Evolutionary conservation across 2,797 vertebrate species (phyloP), one percentile per base, ranked within the genome.

Genomic region (Botia almorhae): DNA sequence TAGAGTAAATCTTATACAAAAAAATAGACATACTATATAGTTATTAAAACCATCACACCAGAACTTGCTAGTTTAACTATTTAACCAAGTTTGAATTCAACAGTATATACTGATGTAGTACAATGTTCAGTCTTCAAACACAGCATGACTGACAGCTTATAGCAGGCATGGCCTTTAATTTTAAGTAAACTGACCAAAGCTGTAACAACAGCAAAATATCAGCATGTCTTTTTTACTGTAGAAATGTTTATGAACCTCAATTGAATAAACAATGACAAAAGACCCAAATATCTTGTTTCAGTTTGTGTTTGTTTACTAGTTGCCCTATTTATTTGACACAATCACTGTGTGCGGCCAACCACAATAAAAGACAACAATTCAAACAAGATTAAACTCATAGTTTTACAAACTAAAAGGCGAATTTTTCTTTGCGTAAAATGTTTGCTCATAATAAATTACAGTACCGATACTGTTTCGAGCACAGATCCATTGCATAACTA

Each of bases 401-500:
- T 12, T 39, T 39, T n/a, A 65, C 63, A 39, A 39, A 39, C 14
- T 8, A 39, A 65, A 36, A 39, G 6, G 3, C 8, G 29, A 26
- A 50, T 3, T 36, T 0, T 8, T 14, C 12, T 11, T 29, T 61
- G 14, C 58, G 58, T 43, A 43, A 2, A 70, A 19, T 33, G 19
- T n/a, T 17, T 21, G 60, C 65, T 64, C 60, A 72, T 19, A 76
- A 63, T 74, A 16, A 46, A 51, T 81, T 60, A 51, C 58, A 23
- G 50, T 53, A 26, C 39, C 16, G 14, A 16, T 61, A 65, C 21
- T 23, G 21, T 60, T 23, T 29, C 2, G 2, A 36, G 19, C 60
- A 50, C 17, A 43, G 1, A 17, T 14, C 46, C 13, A 74, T 36
- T 60, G 61, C 78, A 39, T 67, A 74, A 74, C 50, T 55, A 56